A percentile compares a stretch with the other conserved stretches of the same genome.
phyloP scores from a whole-genome alignment of 1,140 invertebrate species.

The Galleria mellonella region DNA sequence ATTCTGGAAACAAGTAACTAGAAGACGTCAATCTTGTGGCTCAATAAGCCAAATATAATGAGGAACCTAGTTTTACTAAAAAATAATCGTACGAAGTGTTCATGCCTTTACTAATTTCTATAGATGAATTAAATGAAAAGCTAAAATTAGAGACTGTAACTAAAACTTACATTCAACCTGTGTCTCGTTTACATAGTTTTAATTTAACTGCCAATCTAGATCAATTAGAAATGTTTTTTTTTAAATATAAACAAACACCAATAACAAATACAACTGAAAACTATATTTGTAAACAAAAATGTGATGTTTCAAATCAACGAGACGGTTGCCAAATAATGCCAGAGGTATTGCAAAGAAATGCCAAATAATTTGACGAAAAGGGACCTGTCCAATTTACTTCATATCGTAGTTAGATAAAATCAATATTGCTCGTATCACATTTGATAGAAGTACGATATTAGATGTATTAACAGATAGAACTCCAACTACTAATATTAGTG shows the following conservation, averaged over 20 bases:
- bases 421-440: slow-evolving; percentile 11
- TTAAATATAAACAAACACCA: no score
- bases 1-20: slow-evolving; percentile 69
- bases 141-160: slow-evolving; percentile 3
- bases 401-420: slow-evolving; percentile 58
- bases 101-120: neutral
- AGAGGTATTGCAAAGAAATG: slow-evolving; percentile 29
- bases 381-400: slow-evolving; percentile 58
- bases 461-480: slow-evolving; percentile 24
- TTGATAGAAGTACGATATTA: slow-evolving; percentile 6
- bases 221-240: no score
- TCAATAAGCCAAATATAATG: slow-evolving; percentile 64
- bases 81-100: slow-evolving; percentile 13
- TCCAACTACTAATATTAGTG: slow-evolving; percentile 5
- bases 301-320: slow-evolving; percentile 4
- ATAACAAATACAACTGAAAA: no score
- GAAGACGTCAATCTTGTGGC: slow-evolving; percentile 62
- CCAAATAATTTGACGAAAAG: slow-evolving; percentile 48
- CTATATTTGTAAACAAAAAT: neutral
- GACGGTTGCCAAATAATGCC: slow-evolving; percentile 40
- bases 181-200: no score
- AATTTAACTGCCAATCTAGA: no score
- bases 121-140: neutral
- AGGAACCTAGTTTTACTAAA: neutral
- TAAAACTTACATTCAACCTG: neutral